Percentiles rank a stretch among this genome's conserved stretches.
phyloP scores from a whole-genome alignment of 2,797 vertebrate genomes.

The Muraenolepis orangiensis region DNA sequence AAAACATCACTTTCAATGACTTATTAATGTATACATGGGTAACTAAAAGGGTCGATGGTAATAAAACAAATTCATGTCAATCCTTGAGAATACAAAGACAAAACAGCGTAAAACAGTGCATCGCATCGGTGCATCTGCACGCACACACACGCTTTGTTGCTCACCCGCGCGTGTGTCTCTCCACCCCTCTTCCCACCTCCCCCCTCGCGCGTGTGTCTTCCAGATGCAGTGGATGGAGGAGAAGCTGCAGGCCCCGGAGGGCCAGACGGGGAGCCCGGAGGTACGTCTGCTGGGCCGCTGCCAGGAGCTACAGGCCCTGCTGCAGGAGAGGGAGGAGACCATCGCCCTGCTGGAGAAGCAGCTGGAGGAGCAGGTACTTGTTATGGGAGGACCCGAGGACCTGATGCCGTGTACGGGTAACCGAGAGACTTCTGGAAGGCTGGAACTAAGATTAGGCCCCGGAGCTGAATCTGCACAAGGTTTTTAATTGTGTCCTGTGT shows the following conservation, averaged over 20 bases:
- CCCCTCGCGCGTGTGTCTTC: neutral
- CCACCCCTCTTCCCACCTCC: too few relatives aligned
- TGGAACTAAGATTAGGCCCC: too few relatives aligned
- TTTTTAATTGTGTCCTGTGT: too few relatives aligned
- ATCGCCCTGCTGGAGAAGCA: conserved; percentile 86
- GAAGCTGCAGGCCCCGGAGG: conserved; percentile 86
- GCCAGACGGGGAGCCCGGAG: conserved; percentile 87
- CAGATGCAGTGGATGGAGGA: conserved; percentile 97
- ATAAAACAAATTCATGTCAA: neutral
- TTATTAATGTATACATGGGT: too few relatives aligned
- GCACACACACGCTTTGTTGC: too few relatives aligned
- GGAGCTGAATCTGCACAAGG: too few relatives aligned
- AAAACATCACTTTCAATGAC: too few relatives aligned
- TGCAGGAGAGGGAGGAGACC: conserved; percentile 88
- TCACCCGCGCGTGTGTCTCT: too few relatives aligned
- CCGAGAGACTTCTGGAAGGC: too few relatives aligned
- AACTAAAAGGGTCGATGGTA: too few relatives aligned
- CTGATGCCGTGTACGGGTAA: too few relatives aligned
- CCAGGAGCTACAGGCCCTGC: conserved; percentile 84
- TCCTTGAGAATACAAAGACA: neutral
- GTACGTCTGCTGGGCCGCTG: conserved; percentile 83
- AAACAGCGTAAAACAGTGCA: neutral
- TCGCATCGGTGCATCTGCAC: neutral
- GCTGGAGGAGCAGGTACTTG: conserved; percentile 90
- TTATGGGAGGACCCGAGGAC: neutral